Conservation (phyloP, 2,888 invertebrate species). For the Melolontha melolontha region DNA sequence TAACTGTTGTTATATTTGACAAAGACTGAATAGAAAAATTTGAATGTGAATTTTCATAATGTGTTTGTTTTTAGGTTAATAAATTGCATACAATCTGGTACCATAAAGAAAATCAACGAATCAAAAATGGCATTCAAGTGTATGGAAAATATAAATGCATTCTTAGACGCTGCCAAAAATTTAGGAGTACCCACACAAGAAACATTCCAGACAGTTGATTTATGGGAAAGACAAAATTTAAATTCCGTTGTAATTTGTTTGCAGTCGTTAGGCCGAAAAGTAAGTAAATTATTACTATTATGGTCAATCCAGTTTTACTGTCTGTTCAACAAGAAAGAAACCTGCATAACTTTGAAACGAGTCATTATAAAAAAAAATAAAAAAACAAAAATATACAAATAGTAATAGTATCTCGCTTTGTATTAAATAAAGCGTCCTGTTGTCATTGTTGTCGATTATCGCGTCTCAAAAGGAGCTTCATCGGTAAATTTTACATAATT, state of each 20-base stretch:
- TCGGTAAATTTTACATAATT: too few relatives aligned
- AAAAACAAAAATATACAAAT: too few relatives aligned
- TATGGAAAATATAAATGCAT: constrained; percentile 98
- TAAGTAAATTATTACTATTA: constrained; percentile 58
- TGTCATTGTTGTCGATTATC: too few relatives aligned
- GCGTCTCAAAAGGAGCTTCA: too few relatives aligned
- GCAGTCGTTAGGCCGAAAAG: constrained; percentile 95
- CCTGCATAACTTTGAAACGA: too few relatives aligned
- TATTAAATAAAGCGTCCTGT: too few relatives aligned
- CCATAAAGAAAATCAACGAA: constrained; percentile 92
- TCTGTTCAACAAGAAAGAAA: not conserved
- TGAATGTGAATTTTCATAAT: not conserved
- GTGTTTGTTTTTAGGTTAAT: constrained; percentile 74
- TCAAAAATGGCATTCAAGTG: constrained; percentile 93
- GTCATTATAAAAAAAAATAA: too few relatives aligned
- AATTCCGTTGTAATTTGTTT: constrained; percentile 96
- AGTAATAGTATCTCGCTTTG: too few relatives aligned
- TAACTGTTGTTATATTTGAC: too few relatives aligned
- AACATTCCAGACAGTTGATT: constrained; percentile 96
- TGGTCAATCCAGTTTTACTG: not conserved
- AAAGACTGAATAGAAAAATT: too few relatives aligned
- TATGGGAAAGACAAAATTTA: constrained; percentile 96
- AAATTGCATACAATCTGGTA: constrained; percentile 86
- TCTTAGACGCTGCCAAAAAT: constrained; percentile 84
- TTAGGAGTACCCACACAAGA: constrained; percentile 95